Evolutionary conservation across 2,888 invertebrate genomes (phyloP).

Genomic region (Cenopis cana): DNA sequence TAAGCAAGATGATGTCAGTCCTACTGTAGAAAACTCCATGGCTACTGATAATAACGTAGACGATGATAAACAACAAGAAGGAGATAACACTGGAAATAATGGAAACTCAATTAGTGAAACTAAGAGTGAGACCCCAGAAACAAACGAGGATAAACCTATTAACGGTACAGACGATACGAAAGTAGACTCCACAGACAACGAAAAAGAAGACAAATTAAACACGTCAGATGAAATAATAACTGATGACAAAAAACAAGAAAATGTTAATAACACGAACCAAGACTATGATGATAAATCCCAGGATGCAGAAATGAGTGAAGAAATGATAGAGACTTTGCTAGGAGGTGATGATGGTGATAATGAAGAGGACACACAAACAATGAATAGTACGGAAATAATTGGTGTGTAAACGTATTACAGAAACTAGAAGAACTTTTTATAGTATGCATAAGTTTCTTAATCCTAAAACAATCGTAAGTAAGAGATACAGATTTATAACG

Average conservation of each 20-base stretch:
- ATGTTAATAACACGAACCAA: slow-evolving; percentile 46
- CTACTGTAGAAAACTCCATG: slow-evolving; percentile 28
- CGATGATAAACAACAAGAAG: slow-evolving; percentile 35
- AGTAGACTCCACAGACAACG: slow-evolving; percentile 13
- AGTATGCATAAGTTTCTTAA: slow-evolving; percentile 28
- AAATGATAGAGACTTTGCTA: slow-evolving; percentile 69
- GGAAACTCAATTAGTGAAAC: not conserved
- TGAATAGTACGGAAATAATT: slow-evolving; percentile 48
- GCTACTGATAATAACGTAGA: slow-evolving; percentile 35
- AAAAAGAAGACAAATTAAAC: slow-evolving; percentile 38
- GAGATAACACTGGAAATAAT: slow-evolving; percentile 10
- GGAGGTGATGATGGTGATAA: slow-evolving; percentile 61
- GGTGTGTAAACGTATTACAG: slow-evolving; percentile 13
- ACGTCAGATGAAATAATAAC: slow-evolving; percentile 5
- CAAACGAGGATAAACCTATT: not conserved
- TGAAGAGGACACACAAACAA: slow-evolving; percentile 47
- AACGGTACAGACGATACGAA: slow-evolving; percentile 29
- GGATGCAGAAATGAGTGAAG: slow-evolving; percentile 70
- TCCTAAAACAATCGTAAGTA: slow-evolving; percentile 27
- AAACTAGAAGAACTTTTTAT: slow-evolving; percentile 14
- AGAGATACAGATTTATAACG: slow-evolving; percentile 34
- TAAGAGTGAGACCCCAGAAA: slow-evolving; percentile 12
- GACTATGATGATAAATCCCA: slow-evolving; percentile 55
- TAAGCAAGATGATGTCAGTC: slow-evolving; percentile 30
- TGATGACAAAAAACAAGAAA: slow-evolving; percentile 10